These are phyloP conservation scores for Eutolmus rufibarbis DNA, from an alignment of 2,888 invertebrate species.

Conservation along the genomic window DNA sequence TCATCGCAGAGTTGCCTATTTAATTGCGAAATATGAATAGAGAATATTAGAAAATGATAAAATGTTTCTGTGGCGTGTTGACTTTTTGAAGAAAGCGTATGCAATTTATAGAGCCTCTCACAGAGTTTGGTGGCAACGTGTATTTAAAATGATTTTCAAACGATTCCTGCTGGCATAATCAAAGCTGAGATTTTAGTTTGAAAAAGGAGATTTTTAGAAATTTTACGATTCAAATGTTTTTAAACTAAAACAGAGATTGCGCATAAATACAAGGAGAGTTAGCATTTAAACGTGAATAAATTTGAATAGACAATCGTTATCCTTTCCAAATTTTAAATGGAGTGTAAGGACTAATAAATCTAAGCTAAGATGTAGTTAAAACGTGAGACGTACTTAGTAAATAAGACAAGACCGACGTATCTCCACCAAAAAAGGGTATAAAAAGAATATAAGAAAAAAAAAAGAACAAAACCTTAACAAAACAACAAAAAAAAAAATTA, in stretches of 20 bases:
- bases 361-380: not conserved
- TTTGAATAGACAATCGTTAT: constrained; percentile 47
- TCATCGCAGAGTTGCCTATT: not conserved
- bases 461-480: not conserved
- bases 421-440: constrained; percentile 8
- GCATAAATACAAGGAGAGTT: not conserved
- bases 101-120: not conserved
- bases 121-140: not conserved
- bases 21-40: not conserved
- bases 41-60: not conserved
- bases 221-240: constrained; percentile 22
- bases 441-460: not conserved
- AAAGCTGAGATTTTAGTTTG: not conserved
- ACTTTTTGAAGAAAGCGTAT: not conserved
- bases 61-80: not conserved
- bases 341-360: not conserved
- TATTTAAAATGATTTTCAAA: not conserved
- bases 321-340: constrained; percentile 39
- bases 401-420: not conserved
- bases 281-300: constrained; percentile 29
- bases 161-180: not conserved
- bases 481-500: not conserved
- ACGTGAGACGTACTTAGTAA: not conserved
- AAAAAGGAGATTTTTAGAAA: constrained; percentile 17
- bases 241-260: not conserved